Base-by-base conservation (phyloP, 1,140 invertebrate species). In the Drosophila sulfurigaster region DNA sequence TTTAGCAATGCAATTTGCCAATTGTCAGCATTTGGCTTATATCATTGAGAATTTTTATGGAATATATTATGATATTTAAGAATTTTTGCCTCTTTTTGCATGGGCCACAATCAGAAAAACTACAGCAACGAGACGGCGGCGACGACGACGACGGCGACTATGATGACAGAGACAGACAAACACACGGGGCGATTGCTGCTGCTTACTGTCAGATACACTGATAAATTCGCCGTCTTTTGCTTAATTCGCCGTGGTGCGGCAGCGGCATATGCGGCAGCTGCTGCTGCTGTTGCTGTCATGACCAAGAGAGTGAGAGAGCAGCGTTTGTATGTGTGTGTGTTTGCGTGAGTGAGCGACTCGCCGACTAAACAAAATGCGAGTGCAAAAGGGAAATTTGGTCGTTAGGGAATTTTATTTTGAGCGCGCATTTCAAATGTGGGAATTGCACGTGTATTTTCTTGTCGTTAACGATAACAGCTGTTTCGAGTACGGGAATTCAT, bases 101-200 rank as follows among this genome's bases (percentile, higher is more conserved):
- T 82, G 60, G 64, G 82, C 82, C 82, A 83, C 83, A 87, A 87
- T 87, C 83, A 82, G 83, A 87, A 87, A 88, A 87, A 87, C 81
- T 88, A 82, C 80, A 82, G 72, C 80, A 73, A 87, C 83, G 83
- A 87, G 80, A 81, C 83, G 69, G 81, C 79, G 69, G 64, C 79
- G 63, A 73, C 80, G 41, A 81, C 79, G 59, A 75, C 82, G 67
- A 81, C 82, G 79, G 78, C 82, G 74, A 82, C 72, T 78, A 82
- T 82, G 80, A 86, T 86, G 82, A 88, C 76, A 87, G 83, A 82
- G 83, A 80, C 74, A 79, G 74, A 76, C 59, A 86, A 67, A 75
- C 71, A 79, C 62, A 75, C 59, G 66, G 66, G 57, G 59, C 72
- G 74, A 64, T 72, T 68, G 72, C 75, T 83, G 67, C 72, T 82